phyloP scores from a whole-genome alignment of 2,797 vertebrate genomes.

The Danio choprae region DNA sequence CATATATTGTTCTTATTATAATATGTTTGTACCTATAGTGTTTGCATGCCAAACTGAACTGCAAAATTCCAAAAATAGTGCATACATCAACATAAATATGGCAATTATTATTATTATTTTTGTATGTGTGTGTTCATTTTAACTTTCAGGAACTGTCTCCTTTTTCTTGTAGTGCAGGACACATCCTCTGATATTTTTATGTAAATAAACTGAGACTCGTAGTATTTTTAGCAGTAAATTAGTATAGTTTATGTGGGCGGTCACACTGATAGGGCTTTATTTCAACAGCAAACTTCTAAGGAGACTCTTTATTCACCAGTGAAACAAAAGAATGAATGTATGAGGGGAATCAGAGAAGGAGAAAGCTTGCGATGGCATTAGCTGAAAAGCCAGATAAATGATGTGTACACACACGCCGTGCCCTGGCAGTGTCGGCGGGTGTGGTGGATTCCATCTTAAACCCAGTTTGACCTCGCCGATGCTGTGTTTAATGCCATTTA shows the following conservation, averaged over 20 bases:
- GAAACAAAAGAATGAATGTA: conserved; percentile 59
- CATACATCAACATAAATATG: no score
- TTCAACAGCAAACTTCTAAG: conserved; percentile 43
- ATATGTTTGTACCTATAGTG: no score
- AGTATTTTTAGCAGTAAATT: conserved; percentile 46
- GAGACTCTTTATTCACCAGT: conserved; percentile 45
- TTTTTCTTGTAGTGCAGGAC: background rate
- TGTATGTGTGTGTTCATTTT: background rate
- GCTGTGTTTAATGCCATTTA: conserved; percentile 46
- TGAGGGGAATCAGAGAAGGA: conserved; percentile 53
- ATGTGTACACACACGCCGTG: conserved; percentile 68
- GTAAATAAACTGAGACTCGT: conserved; percentile 7
- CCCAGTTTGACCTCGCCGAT: conserved; percentile 61
- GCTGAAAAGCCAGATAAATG: conserved; percentile 66
- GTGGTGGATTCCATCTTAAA: conserved; percentile 66
- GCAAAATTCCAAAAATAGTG: no score
- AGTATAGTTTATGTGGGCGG: conserved; percentile 35
- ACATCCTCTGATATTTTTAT: background rate
- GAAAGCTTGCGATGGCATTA: conserved; percentile 55
- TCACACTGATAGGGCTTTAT: conserved; percentile 39
- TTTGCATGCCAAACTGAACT: no score
- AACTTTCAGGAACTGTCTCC: background rate
- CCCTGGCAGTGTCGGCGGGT: conserved; percentile 63
- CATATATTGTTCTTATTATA: no score
- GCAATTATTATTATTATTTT: no score